Evolutionary conservation across 2,113 vertebrate genomes (phyloP).

Genomic region (Albula glossodonta): DNA sequence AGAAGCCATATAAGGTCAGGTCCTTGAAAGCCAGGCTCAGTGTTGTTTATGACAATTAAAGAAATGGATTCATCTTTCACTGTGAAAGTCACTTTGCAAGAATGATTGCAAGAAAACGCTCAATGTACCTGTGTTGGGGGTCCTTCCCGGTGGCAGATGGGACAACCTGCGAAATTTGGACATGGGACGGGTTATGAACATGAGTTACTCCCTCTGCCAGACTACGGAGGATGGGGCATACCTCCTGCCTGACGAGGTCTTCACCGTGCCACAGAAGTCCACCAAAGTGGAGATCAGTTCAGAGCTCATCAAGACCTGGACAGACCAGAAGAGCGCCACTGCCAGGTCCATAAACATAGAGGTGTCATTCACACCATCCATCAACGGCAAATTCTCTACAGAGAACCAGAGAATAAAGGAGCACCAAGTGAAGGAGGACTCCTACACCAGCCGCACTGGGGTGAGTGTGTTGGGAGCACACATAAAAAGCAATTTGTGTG

Average conservation of each 20-base stretch:
- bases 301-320: no score
- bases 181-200: slow-evolving; percentile 81
- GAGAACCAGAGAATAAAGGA: slow-evolving; percentile 81
- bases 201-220: slow-evolving; percentile 79
- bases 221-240: slow-evolving; percentile 90
- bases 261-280: no score
- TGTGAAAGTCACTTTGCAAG: neutral
- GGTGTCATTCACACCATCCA: slow-evolving; percentile 61
- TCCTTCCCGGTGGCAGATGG: slow-evolving; percentile 89
- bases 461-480: slow-evolving; percentile 45
- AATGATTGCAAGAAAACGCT: slow-evolving; percentile 29
- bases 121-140: slow-evolving; percentile 76
- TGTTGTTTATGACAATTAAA: neutral
- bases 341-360: no score
- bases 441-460: slow-evolving; percentile 76
- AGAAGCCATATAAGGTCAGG: neutral
- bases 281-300: no score
- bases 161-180: slow-evolving; percentile 90
- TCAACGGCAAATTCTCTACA: slow-evolving; percentile 81
- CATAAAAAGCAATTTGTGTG: neutral
- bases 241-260: no score
- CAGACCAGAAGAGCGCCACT: no score
- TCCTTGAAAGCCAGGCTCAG: neutral
- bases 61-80: neutral
- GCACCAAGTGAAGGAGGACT: slow-evolving; percentile 76